phyloP scores from a whole-genome alignment of 2,888 invertebrate genomes.

The Mimas tiliae region DNA sequence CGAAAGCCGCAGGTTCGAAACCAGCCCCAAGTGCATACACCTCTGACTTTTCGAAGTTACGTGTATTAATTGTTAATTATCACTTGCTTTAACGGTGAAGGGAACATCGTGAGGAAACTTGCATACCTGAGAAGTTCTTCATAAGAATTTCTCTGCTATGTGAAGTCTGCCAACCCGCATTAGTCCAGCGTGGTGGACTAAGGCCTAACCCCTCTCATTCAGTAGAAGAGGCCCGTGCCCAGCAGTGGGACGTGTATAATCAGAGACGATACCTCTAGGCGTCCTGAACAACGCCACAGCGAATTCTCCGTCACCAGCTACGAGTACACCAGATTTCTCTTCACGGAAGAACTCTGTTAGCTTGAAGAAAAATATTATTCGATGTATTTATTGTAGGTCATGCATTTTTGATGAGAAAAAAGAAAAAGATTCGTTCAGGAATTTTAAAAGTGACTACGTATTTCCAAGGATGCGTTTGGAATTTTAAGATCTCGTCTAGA shows the following conservation, averaged over 20 bases:
- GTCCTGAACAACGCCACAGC: slow-evolving; percentile 81
- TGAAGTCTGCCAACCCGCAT: neutral
- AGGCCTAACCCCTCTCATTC: neutral
- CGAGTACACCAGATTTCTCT: slow-evolving; percentile 83
- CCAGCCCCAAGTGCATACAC: neutral
- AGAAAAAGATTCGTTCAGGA: too few species aligned
- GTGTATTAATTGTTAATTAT: neutral
- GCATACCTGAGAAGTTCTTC: neutral
- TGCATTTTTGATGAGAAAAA: neutral
- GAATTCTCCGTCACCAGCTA: slow-evolving; percentile 78
- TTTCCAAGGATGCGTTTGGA: too few species aligned
- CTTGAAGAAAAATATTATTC: slow-evolving; percentile 50
- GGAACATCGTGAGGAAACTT: neutral
- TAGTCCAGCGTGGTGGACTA: neutral
- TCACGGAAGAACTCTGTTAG: slow-evolving; percentile 84
- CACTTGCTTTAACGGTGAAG: neutral
- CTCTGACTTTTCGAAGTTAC: too few species aligned
- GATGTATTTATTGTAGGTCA: slow-evolving; percentile 25
- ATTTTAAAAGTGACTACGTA: too few species aligned
- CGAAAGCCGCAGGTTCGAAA: neutral
- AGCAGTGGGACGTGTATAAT: neutral
- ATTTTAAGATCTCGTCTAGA: too few species aligned
- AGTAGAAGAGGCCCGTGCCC: neutral
- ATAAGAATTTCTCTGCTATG: neutral
- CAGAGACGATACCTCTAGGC: slow-evolving; percentile 57